Conservation (phyloP, 2,888 invertebrate species). For the Xanthorhoe designata region DNA sequence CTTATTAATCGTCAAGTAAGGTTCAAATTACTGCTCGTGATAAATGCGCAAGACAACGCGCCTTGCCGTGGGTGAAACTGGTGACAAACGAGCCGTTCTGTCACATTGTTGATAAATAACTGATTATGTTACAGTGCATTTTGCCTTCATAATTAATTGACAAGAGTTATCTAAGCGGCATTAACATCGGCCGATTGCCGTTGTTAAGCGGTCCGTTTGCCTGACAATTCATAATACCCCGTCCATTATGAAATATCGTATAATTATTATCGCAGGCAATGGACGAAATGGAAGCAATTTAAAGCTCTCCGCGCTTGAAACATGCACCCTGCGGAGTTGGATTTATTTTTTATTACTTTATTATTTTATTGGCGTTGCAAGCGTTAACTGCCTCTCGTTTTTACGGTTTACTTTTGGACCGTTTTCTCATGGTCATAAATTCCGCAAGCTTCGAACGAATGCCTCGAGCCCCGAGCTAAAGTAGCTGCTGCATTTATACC, state of each 20-base stretch:
- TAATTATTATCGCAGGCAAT: conserved; percentile 63
- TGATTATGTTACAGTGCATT: conserved; percentile 83
- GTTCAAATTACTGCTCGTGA: conserved; percentile 65
- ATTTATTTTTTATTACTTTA: conserved; percentile 75
- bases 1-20: conserved; percentile 60
- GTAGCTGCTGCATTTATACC: conserved; percentile 70
- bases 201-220: conserved; percentile 56
- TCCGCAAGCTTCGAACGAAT: conserved; percentile 66
- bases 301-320: conserved; percentile 59
- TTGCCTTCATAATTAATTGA: conserved; percentile 82
- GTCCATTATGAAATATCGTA: conserved; percentile 61
- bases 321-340: conserved; percentile 65
- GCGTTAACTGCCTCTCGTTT: conserved; percentile 72
- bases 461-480: conserved; percentile 56
- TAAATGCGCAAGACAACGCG: conserved; percentile 70
- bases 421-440: conserved; percentile 67
- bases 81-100: conserved; percentile 81
- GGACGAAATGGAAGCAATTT: conserved; percentile 66
- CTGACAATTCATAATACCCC: conserved; percentile 61
- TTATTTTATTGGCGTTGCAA: conserved; percentile 78
- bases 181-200: conserved; percentile 60
- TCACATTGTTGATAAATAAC: conserved; percentile 83
- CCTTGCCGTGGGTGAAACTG: conserved; percentile 78
- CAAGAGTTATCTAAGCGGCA: conserved; percentile 71
- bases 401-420: conserved; percentile 76